Base-by-base conservation (phyloP, 1,140 invertebrate genomes). In the Cotesia chilonis region DNA sequence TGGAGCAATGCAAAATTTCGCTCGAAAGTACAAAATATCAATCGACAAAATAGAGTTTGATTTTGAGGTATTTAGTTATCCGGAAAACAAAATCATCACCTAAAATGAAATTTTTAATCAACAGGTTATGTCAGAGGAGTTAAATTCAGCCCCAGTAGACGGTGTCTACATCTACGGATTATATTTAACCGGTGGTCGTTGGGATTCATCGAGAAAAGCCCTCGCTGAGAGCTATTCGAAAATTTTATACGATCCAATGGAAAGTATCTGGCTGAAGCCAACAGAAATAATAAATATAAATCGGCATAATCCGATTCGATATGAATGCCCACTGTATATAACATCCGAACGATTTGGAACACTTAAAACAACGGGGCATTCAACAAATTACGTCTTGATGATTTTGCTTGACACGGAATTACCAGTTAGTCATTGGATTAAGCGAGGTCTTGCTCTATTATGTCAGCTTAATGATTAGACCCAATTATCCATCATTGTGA, bases 1-100 rank as follows among this genome's bases (percentile, higher is more conserved):
- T 6, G 96, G 94, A 3, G 94, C 94, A 1, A 91, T 95, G 76
- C 96, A 98, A 85, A 98, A 98, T 84, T 98, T 89, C 85, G 96
- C 96, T 1, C 87, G 97, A 71, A 94, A 94, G 80, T 93, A 94
- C 77, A 92, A 91, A 78, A 94, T 96, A 76, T 94, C 96, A 2
- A 97, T 98, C 57, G 95, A 98, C 87, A 91, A 93, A 68, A 84
- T 97, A 4, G 89, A 90, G 38, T 96, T 95, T 81, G 92, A 95
- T 82, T 96, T 93, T 80, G 88, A 93, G 80, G 91, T 74, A 47
- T n/a, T 12, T 28, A 55, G 54, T 47, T 51, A 72, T 41, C 38
- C 38, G 6, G 6, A 47, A 47, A 47, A 47, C 6, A 47, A 9
- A 5, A 47, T 0, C 6, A 47, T 5, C 9, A 41, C 1, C 0